Base-by-base conservation (phyloP, 2,797 vertebrate genomes). In the Triplophysa yarkandensis region DNA sequence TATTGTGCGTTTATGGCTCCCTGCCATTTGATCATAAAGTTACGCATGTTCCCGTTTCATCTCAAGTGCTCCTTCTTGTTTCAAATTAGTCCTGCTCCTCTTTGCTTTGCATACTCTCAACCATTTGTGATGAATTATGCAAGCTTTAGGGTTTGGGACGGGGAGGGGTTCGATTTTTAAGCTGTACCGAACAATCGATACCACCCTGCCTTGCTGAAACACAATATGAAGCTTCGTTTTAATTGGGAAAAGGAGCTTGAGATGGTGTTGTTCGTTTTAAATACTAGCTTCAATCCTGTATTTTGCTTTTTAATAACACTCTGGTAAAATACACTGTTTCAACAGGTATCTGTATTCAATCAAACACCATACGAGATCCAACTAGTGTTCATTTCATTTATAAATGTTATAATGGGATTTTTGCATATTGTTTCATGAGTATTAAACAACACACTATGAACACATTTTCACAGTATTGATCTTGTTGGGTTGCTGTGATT, bases 271-370 rank as follows among this genome's bases (percentile, higher is more conserved):
- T 39, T 44, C 48, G 28, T 71, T 52, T 10, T 68, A 52, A 74
- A 68, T 43, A 64, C 46, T 39, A 13, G 54, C 55, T 39, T 66
- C 25, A 63, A 76, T 80, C 46, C 46, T 8, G 55, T 57, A 71
- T 77, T 61, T 77, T 74, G 55, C 54, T 55, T 19, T 61, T 77
- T 62, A 77, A 77, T 77, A 80, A 63, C 68, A 61, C 36, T 41
- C 57, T 68, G 71, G 65, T 3, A 44, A 80, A 80, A 71, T 75
- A 80, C 57, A 80, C 75, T 75, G 46, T 34, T 61, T 77, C 68
- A 52, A 21, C 62, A 75, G 55, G 43, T 64, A 54, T 27, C 58
- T 44, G 46, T 70, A 36, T 48, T 71, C 62, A 79, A 74, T 79
- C 65, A 77, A 41, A 64, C n/a, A 23, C 13, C 46, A 48, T 57